Evolutionary conservation across 2,113 vertebrate genomes (phyloP).

Genomic region (Heloderma charlesbogerti): DNA sequence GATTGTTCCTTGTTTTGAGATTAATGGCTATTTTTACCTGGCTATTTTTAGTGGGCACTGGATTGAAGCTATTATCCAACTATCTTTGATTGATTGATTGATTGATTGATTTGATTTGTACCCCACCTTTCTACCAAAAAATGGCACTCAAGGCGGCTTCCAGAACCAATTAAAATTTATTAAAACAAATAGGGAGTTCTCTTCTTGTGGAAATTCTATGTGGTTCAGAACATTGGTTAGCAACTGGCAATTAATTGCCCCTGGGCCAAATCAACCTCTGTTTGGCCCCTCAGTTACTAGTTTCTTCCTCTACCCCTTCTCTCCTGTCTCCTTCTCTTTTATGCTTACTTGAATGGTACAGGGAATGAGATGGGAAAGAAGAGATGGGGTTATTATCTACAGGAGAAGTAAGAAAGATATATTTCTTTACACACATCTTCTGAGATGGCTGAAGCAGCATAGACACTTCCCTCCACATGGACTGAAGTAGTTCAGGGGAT

Average conservation of each 20-base stretch:
- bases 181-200: not conserved
- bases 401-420: not conserved
- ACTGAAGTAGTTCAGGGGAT: not conserved
- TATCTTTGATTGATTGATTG: too few species aligned
- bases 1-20: not conserved
- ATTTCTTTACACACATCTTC: not conserved
- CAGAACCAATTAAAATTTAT: too few species aligned
- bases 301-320: not conserved
- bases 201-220: not conserved
- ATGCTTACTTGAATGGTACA: not conserved
- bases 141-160: too few species aligned
- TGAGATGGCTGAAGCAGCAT: not conserved
- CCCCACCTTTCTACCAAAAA: too few species aligned
- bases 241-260: not conserved
- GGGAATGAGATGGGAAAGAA: too few species aligned
- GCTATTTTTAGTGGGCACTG: not conserved
- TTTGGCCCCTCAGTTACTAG: not conserved
- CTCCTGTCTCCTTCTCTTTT: not conserved
- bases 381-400: not conserved
- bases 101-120: too few species aligned
- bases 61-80: not conserved
- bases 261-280: not conserved
- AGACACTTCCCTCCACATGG: not conserved
- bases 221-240: not conserved
- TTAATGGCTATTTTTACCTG: constrained; percentile 13